Base-by-base conservation (phyloP, 1,140 invertebrate genomes). In the Zaprionus kolodkinae region DNA sequence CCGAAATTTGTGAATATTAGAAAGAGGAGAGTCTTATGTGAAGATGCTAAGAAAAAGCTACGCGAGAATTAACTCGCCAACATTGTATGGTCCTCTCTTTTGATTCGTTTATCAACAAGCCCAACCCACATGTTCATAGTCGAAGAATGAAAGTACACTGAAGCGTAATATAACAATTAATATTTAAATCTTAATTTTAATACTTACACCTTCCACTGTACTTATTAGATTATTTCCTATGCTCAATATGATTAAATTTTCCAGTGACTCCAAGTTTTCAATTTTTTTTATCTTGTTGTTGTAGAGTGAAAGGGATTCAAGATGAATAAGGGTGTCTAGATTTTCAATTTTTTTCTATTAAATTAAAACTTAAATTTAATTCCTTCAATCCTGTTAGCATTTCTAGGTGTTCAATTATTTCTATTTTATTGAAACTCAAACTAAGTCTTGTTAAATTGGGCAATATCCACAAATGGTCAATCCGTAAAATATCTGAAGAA, bases 371-470 rank as follows among this genome's bases (percentile, higher is more conserved):
- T 59, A 97, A 92, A 85, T 96, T 96, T 25, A 99, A 92, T 93
- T 97, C 96, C 67, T 94, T 95, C 5, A 99, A 93, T 66, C 97
- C 94, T n/a, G 94, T 94, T 0, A 98, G 92, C 81, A 94, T 94
- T 71, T 96, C 95, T 6, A 99, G 93, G 93, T 98, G 96, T 92
- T 99, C 97, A 63, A 99, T 99, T 93, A 96, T 96, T 72, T 96
- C 94, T 54, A 99, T 99, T 91, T 98, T 97, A 65, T 99, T 99
- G 78, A 97, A 97, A 13, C 97, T 96, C 35, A 97, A 91, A 78
- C 96, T 96, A 6, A 99, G 92, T 93, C 97, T 96, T 63, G 94
- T 95, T 9, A 99, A 93, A 78, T 97, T 95, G 11, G 94, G 94
- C 1, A 98, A 93, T 75, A 94, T 94, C 79, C 96, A 96, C 6